These are phyloP conservation scores for Caenorhabditis inopinata DNA, from an alignment of 1,140 invertebrate genomes.

Conservation along the genomic window DNA sequence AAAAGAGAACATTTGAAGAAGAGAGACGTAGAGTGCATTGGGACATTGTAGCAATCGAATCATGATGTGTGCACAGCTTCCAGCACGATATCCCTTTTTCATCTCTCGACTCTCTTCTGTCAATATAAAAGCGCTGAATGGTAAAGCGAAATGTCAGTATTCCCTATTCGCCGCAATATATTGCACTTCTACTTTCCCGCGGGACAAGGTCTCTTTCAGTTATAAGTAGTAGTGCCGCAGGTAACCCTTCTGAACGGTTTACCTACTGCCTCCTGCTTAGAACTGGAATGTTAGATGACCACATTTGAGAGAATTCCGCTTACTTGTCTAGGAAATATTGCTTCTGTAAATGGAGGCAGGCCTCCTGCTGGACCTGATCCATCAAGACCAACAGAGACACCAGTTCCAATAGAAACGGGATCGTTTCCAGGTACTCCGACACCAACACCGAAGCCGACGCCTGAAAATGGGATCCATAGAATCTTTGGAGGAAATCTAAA, in stretches of 20 bases:
- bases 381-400: constrained; percentile 13
- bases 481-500: too few species aligned
- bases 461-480: background rate
- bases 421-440: constrained; percentile 45
- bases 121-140: background rate
- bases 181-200: background rate
- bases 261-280: constrained; percentile 28
- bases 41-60: constrained; percentile 21
- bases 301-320: background rate
- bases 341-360: constrained; percentile 32
- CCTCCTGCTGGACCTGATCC: constrained; percentile 36
- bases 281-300: constrained; percentile 19
- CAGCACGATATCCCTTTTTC: constrained; percentile 12
- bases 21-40: background rate
- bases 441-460: constrained; percentile 46
- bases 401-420: constrained; percentile 40
- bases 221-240: constrained; percentile 33
- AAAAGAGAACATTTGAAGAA: background rate
- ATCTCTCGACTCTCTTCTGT: background rate
- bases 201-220: constrained; percentile 16
- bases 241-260: background rate
- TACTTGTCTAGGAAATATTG: constrained; percentile 41
- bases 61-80: constrained; percentile 23
- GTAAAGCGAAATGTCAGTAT: background rate
- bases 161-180: background rate